phyloP scores from a whole-genome alignment of 2,888 invertebrate genomes.

The Macroteleia sp. region DNA sequence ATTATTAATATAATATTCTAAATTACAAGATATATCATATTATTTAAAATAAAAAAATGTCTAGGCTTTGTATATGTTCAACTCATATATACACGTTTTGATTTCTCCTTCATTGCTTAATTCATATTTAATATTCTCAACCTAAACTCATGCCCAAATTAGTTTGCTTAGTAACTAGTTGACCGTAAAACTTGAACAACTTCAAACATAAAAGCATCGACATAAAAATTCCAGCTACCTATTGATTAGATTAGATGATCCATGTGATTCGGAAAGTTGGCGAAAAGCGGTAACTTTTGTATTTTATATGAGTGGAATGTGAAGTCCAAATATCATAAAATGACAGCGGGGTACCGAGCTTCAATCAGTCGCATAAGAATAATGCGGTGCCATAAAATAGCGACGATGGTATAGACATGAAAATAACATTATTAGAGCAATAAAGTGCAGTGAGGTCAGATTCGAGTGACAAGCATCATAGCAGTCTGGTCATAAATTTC shows the following conservation, averaged over 20 bases:
- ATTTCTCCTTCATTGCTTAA: too few species aligned
- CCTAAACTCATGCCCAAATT: too few species aligned
- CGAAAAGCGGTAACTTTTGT: conserved; percentile 19
- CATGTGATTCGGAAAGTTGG: conserved; percentile 25
- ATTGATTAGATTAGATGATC: conserved; percentile 33
- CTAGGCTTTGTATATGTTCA: too few species aligned
- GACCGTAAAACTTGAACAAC: conserved; percentile 3
- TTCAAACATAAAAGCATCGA: not conserved
- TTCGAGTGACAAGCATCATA: conserved; percentile 44
- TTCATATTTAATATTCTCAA: too few species aligned
- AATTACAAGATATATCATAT: too few species aligned
- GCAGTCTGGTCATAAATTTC: conserved; percentile 18
- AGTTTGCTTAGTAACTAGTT: too few species aligned
- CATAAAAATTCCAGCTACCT: not conserved
- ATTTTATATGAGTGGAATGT: conserved; percentile 30
- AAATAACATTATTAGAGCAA: conserved; percentile 62
- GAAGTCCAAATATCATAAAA: conserved; percentile 51
- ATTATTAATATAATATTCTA: too few species aligned
- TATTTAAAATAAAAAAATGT: too few species aligned
- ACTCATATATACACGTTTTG: too few species aligned
- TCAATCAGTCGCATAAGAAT: conserved; percentile 46
- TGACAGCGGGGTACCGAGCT: not conserved
- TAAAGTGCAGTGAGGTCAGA: conserved; percentile 52
- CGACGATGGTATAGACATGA: conserved; percentile 36
- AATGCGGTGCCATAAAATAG: conserved; percentile 32